Evolutionary conservation across 2,797 vertebrate species (phyloP).

Genomic region (Sebastes elongatus): DNA sequence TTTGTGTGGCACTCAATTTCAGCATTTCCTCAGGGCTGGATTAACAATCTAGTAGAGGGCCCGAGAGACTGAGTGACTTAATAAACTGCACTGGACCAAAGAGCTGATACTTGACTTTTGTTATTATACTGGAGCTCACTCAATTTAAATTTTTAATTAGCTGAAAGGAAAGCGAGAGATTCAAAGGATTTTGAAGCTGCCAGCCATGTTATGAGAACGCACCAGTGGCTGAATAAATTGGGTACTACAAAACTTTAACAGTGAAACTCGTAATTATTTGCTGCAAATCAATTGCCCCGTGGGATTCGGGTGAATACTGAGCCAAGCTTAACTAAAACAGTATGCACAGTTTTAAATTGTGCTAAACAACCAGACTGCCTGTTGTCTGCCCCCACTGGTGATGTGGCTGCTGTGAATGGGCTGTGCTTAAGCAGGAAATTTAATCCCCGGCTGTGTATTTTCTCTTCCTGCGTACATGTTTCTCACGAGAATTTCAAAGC

Average conservation of each 20-base stretch:
- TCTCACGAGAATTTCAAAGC: background rate
- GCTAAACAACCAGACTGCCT: constrained; percentile 19
- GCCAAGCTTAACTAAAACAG: constrained; percentile 7
- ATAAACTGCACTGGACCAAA: constrained; percentile 59
- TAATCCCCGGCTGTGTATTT: background rate
- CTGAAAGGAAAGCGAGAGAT: constrained; percentile 45
- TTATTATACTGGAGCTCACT: constrained; percentile 55
- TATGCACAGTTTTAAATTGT: constrained; percentile 22
- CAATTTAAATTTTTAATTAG: constrained; percentile 65
- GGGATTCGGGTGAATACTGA: background rate
- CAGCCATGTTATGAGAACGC: constrained; percentile 23
- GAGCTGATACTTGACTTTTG: constrained; percentile 63
- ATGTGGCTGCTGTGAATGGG: background rate
- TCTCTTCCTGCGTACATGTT: constrained; percentile 8
- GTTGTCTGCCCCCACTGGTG: background rate
- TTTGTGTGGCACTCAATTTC: constrained; percentile 38
- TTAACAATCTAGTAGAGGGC: constrained; percentile 49
- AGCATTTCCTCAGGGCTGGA: constrained; percentile 51
- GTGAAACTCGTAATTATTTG: constrained; percentile 32
- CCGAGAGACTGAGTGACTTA: constrained; percentile 50
- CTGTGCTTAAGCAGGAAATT: constrained; percentile 8
- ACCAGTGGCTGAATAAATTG: constrained; percentile 29
- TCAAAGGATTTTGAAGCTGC: constrained; percentile 50
- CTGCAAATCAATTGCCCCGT: constrained; percentile 26
- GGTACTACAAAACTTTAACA: background rate